A percentile compares a stretch with the other conserved stretches of the same genome.
These are phyloP conservation scores for Gallinago jamesoni DNA, from an alignment of 2,113 vertebrate genomes.

Conservation along the genomic window DNA sequence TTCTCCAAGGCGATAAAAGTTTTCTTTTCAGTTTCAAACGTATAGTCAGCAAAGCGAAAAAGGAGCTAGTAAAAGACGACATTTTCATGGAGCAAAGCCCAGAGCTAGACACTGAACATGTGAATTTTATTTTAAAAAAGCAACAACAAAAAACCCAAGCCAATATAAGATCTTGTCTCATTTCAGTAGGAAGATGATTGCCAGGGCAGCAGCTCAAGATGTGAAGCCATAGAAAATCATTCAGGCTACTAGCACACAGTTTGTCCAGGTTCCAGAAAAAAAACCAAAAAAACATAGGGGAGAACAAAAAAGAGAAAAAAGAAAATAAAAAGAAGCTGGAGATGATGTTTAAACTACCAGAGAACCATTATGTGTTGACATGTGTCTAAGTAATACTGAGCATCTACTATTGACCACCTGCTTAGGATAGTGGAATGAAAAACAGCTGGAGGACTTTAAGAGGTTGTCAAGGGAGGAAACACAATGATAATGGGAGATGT, in stretches of 20 bases:
- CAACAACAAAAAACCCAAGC: background rate
- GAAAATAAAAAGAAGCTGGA: background rate
- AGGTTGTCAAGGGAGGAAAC: background rate
- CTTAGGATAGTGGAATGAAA: background rate
- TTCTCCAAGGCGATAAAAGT: background rate
- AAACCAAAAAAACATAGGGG: background rate
- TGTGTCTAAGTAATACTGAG: background rate
- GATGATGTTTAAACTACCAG: background rate
- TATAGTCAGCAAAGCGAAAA: background rate
- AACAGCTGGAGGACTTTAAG: slow-evolving; percentile 5
- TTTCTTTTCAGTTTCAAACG: background rate
- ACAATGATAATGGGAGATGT: background rate
- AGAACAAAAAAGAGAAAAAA: accelerated
- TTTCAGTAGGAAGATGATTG: background rate
- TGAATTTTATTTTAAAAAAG: background rate
- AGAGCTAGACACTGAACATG: background rate
- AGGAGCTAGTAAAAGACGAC: background rate
- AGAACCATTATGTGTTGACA: background rate
- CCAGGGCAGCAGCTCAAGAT: background rate
- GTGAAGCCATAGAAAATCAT: background rate
- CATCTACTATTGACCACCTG: background rate
- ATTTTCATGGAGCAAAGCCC: background rate
- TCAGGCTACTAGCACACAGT: background rate
- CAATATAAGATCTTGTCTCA: background rate
- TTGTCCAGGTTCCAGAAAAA: background rate